These are phyloP conservation scores for Enteromius viviparus DNA, from an alignment of 2,797 vertebrate species.

Conservation along the genomic window DNA sequence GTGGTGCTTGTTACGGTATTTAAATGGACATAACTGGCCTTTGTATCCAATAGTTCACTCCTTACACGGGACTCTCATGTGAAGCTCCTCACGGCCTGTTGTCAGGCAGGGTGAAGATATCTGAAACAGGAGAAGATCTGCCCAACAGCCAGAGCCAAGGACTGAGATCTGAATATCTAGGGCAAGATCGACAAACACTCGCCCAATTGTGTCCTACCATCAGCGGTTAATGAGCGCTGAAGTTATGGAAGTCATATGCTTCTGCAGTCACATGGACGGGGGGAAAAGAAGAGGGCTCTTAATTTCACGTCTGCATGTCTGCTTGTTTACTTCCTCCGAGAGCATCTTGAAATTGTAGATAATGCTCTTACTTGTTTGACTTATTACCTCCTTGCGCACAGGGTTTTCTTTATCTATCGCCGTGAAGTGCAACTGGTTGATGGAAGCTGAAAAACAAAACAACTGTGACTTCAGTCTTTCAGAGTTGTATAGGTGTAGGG, in stretches of 20 bases:
- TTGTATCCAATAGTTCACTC: slow-evolving; percentile 27
- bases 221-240: slow-evolving; percentile 58
- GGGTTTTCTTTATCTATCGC: slow-evolving; percentile 26
- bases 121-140: slow-evolving; percentile 65
- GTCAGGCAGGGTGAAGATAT: slow-evolving; percentile 44
- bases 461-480: neutral
- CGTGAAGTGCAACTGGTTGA: neutral
- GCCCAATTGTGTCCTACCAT: slow-evolving; percentile 68
- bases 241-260: slow-evolving; percentile 67
- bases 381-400: slow-evolving; percentile 46
- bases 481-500: neutral
- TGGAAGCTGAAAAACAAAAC: slow-evolving; percentile 22
- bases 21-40: slow-evolving; percentile 42
- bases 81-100: slow-evolving; percentile 55
- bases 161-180: slow-evolving; percentile 68
- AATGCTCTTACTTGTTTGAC: slow-evolving; percentile 48
- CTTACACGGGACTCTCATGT: slow-evolving; percentile 57
- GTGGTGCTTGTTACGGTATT: slow-evolving; percentile 29
- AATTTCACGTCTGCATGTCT: slow-evolving; percentile 59
- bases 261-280: slow-evolving; percentile 60
- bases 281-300: slow-evolving; percentile 52
- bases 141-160: slow-evolving; percentile 53
- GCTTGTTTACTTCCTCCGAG: slow-evolving; percentile 61
- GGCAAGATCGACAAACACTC: slow-evolving; percentile 74
- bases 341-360: slow-evolving; percentile 54